Base-by-base conservation (phyloP, 1,140 invertebrate species). In the Heliconius melpomene region DNA sequence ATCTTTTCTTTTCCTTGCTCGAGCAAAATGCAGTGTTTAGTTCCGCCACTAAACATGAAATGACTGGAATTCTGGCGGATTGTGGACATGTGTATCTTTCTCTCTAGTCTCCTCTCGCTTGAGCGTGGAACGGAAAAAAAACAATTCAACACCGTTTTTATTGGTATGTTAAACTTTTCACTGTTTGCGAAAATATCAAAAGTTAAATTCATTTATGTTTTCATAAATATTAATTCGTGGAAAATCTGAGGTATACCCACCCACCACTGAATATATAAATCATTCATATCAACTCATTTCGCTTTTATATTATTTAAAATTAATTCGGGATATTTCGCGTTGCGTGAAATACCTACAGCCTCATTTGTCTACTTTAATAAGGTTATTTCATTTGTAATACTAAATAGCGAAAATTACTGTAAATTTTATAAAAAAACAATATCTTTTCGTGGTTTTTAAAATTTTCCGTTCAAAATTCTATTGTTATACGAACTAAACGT, bases 221-320 rank as follows among this genome's bases (percentile, higher is more conserved):
- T 26, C 2, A 66, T 66, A 66, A 66, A 66, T 66, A 66, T 66
- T 66, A 66, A 66, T 66, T 26, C n/a, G 60, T 66, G 60, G 26
- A 66, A 66, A 66, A 66, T 23, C 23, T 9, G 23, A 29, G 23
- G 9, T 26, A 32, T 32, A 36, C 32, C 32, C 32, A 23, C 8
- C 16, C 52, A n/a, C 7, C 9, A n/a, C 26, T 3, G 60, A 29
- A 66, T 29, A 66, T 66, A 26, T 66, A 26, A 66, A 29, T 29
- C 16, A 66, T 66, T 26, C 9, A 66, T 66, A 26, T 29, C 23
- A 66, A 66, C 11, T 66, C 23, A 66, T 66, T 9, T 66, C 60
- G 29, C 13, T 26, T 66, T 66, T 29, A 66, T 66, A 66, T 66
- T 66, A 66, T 66, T 66, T 66, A 26, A 29, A 66, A 66, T 29